A percentile compares a stretch with the other conserved stretches of the same genome.
phyloP scores from a whole-genome alignment of 2,113 vertebrate genomes.

The Pantherophis guttatus region DNA sequence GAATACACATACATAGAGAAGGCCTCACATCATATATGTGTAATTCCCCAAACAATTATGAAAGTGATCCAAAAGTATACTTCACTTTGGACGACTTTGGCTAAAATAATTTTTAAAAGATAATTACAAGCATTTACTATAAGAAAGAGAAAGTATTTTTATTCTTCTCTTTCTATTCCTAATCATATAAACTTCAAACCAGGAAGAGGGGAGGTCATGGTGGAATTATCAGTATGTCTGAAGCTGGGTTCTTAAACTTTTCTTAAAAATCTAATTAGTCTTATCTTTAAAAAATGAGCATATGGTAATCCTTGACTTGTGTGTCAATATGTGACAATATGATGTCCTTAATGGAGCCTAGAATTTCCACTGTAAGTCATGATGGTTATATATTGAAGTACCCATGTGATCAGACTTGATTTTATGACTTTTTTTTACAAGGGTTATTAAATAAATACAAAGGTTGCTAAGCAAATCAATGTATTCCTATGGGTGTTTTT shows the following conservation, averaged over 20 bases:
- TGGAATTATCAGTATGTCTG: not conserved
- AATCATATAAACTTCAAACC: not conserved
- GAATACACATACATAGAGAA: not conserved
- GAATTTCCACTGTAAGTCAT: not conserved
- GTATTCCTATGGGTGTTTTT: not conserved
- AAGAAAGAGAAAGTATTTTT: not conserved
- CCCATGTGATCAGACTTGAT: not conserved
- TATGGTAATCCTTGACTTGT: not conserved
- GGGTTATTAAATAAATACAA: not conserved
- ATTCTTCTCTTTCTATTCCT: not conserved
- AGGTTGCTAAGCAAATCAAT: not conserved
- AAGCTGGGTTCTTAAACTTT: not conserved
- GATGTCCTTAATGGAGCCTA: not conserved
- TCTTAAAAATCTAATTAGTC: not conserved
- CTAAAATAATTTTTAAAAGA: not conserved
- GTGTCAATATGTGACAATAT: not conserved
- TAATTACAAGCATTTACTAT: not conserved
- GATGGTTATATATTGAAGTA: not conserved
- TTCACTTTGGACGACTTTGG: not conserved
- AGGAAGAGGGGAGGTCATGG: not conserved
- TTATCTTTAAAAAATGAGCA: not conserved
- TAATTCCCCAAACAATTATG: not conserved
- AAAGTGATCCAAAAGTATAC: not conserved
- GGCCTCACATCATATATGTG: not conserved
- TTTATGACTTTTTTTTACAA: not conserved